These are phyloP conservation scores for Macrophya alboannulata DNA, from an alignment of 2,888 invertebrate species.

Conservation along the genomic window DNA sequence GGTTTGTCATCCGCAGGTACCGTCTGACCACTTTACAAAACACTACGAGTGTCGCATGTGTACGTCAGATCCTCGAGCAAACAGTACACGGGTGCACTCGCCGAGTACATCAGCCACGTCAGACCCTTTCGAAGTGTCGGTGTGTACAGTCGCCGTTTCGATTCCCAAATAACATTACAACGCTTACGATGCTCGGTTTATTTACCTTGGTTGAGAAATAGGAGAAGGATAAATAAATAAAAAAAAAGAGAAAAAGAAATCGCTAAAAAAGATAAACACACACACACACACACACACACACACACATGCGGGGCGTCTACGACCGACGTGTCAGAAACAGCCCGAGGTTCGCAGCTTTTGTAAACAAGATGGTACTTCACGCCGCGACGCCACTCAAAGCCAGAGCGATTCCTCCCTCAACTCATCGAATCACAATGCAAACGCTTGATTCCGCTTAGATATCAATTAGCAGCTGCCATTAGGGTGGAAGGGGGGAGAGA, in stretches of 20 bases:
- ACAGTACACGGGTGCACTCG: neutral
- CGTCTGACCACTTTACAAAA: conserved; percentile 17
- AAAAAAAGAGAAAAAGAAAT: conserved; percentile 56
- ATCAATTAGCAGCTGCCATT: conserved; percentile 76
- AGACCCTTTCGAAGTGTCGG: conserved; percentile 21
- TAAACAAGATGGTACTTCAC: conserved; percentile 68
- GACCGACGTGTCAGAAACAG: conserved; percentile 73
- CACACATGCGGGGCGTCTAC: conserved; percentile 56
- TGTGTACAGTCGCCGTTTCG: conserved; percentile 15
- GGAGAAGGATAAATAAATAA: conserved; percentile 48
- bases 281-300: conserved; percentile 34
- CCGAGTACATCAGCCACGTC: neutral
- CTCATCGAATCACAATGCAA: conserved; percentile 72
- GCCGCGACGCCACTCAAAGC: conserved; percentile 51
- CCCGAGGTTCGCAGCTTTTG: conserved; percentile 75
- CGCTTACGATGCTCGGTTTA: conserved; percentile 61
- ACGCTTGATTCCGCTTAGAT: conserved; percentile 78
- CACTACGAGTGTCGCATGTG: neutral
- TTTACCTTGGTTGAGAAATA: conserved; percentile 49
- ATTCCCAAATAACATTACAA: conserved; percentile 64
- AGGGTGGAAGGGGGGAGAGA: conserved; percentile 50
- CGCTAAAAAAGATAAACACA: conserved; percentile 56
- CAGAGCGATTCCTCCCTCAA: conserved; percentile 15
- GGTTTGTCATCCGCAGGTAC: conserved; percentile 32
- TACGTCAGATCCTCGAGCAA: neutral